Conservation (phyloP, 1,140 invertebrate genomes). For the Brachystomella parvula region DNA sequence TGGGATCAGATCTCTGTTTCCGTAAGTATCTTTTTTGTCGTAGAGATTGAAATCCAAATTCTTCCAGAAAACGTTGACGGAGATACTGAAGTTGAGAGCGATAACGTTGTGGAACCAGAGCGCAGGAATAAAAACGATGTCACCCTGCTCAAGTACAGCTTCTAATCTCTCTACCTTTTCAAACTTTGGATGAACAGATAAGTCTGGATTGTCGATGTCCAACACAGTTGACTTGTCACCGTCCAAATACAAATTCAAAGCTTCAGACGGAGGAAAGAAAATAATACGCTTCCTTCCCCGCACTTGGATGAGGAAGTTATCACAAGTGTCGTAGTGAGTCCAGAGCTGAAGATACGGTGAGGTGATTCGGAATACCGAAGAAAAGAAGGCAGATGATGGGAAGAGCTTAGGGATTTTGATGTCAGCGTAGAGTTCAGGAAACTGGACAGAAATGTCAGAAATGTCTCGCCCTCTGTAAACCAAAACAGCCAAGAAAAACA, state of each 20-base stretch:
- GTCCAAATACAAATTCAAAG: conserved; percentile 49
- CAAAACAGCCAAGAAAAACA: neutral
- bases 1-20: conserved; percentile 50
- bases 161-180: conserved; percentile 43
- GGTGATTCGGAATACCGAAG: conserved; percentile 52
- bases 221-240: conserved; percentile 54
- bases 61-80: conserved; percentile 56
- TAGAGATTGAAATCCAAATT: conserved; percentile 47
- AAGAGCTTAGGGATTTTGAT: conserved; percentile 48
- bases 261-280: conserved; percentile 50
- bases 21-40: conserved; percentile 53
- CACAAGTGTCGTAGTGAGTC: conserved; percentile 60
- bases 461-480: conserved; percentile 47
- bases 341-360: conserved; percentile 50
- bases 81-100: conserved; percentile 48
- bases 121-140: conserved; percentile 55
- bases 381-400: conserved; percentile 47
- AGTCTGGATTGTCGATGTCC: conserved; percentile 50
- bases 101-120: conserved; percentile 57
- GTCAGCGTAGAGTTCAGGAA: conserved; percentile 48
- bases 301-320: conserved; percentile 54
- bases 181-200: conserved; percentile 49
- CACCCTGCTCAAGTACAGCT: conserved; percentile 48
- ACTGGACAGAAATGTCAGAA: conserved; percentile 48
- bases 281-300: conserved; percentile 49